Evolutionary conservation across 2,797 vertebrate genomes (phyloP).

Genomic region (Malurus leucopterus): DNA sequence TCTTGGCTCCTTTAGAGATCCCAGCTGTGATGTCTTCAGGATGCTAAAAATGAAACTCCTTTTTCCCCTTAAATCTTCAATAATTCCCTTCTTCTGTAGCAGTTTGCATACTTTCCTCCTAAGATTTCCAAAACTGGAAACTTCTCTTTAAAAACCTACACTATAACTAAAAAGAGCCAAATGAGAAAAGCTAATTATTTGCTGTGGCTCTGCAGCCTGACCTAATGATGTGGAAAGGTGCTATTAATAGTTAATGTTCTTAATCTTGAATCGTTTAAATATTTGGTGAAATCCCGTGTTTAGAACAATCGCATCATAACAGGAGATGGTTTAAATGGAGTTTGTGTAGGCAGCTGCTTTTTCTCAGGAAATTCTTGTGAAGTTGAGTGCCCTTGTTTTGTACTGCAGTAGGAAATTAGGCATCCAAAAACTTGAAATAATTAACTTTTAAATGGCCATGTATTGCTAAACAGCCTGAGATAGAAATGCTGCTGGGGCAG

Average conservation of each 20-base stretch:
- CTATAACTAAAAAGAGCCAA: background rate
- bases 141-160: background rate
- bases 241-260: background rate
- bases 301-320: slow-evolving; percentile 24
- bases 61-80: background rate
- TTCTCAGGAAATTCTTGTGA: slow-evolving; percentile 16
- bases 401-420: background rate
- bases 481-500: background rate
- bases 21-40: background rate
- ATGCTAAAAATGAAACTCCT: background rate
- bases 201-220: background rate
- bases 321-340: slow-evolving; percentile 13
- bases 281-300: background rate
- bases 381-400: background rate
- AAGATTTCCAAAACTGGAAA: background rate
- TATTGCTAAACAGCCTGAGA: background rate
- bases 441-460: background rate
- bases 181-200: background rate
- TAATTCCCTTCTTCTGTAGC: background rate
- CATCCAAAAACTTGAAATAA: background rate
- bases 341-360: slow-evolving; percentile 20
- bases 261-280: background rate
- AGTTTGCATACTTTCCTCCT: background rate
- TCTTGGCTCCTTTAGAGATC: background rate
- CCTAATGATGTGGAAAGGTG: background rate